These are phyloP conservation scores for Campoletis sonorensis DNA, from an alignment of 1,140 invertebrate species.

Conservation along the genomic window DNA sequence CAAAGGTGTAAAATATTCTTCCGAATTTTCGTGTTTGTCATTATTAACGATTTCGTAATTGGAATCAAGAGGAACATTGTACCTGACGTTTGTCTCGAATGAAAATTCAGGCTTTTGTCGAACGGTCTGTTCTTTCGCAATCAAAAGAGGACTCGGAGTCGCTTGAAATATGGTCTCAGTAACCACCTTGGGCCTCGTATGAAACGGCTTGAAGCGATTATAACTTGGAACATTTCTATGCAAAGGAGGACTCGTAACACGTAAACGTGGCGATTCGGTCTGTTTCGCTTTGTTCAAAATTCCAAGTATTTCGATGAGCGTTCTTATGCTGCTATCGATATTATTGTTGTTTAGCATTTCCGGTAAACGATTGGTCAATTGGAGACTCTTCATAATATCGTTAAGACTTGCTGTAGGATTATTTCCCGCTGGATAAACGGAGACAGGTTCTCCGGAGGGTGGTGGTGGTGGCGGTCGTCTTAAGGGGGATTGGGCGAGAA, in stretches of 20 bases:
- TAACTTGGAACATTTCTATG: constrained; percentile 51
- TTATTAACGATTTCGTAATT: constrained; percentile 39
- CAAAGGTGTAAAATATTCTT: constrained; percentile 68
- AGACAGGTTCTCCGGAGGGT: constrained; percentile 47
- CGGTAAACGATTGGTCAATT: constrained; percentile 84
- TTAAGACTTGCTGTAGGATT: constrained; percentile 54
- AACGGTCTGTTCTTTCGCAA: constrained; percentile 53
- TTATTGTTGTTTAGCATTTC: constrained; percentile 85
- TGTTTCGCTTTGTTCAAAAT: constrained; percentile 76
- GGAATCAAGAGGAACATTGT: constrained; percentile 44
- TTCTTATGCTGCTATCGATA: constrained; percentile 86
- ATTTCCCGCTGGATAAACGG: constrained; percentile 68
- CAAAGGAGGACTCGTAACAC: not conserved
- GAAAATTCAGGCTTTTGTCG: constrained; percentile 42
- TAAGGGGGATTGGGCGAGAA: constrained; percentile 42
- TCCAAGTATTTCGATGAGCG: constrained; percentile 83
- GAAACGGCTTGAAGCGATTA: constrained; percentile 54
- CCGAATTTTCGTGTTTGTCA: constrained; percentile 59
- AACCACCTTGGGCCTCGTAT: constrained; percentile 65
- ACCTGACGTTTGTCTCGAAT: constrained; percentile 48
- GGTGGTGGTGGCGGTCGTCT: constrained; percentile 1
- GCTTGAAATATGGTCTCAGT: constrained; percentile 69
- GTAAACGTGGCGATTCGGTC: constrained; percentile 44
- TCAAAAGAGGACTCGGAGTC: constrained; percentile 56
- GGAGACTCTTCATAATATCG: constrained; percentile 78